These are phyloP conservation scores for Mustela lutreola DNA, from an alignment of 2,113 vertebrate genomes.

Conservation along the genomic window DNA sequence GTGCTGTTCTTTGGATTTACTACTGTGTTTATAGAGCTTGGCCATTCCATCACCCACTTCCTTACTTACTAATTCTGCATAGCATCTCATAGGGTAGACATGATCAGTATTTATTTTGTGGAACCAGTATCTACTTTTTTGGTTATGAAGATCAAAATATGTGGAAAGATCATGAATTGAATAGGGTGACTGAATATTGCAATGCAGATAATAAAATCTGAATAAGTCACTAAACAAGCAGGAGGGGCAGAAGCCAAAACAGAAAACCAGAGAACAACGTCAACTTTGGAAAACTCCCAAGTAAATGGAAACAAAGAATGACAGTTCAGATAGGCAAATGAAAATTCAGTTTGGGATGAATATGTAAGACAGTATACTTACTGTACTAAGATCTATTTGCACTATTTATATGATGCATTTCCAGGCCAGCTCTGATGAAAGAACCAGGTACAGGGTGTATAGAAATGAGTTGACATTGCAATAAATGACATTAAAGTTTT, in stretches of 20 bases:
- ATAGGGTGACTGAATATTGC: neutral
- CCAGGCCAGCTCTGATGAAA: neutral
- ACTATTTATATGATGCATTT: neutral
- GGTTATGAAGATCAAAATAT: neutral
- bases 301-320: neutral
- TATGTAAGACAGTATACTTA: neutral
- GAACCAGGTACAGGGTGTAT: neutral
- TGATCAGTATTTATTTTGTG: neutral
- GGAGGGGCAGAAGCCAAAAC: neutral
- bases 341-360: neutral
- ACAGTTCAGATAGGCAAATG: neutral
- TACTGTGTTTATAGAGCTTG: neutral
- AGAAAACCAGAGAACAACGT: neutral
- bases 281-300: conserved; percentile 27
- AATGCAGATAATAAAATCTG: neutral
- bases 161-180: neutral
- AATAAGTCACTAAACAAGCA: neutral
- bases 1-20: neutral
- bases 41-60: neutral
- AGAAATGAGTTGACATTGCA: conserved; percentile 14
- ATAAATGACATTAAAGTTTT: conserved; percentile 30
- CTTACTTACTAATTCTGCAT: neutral
- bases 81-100: neutral
- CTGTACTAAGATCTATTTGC: neutral
- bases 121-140: neutral